Percentiles rank a stretch among this genome's conserved stretches.
phyloP scores from a whole-genome alignment of 2,888 invertebrate genomes.

The Halictus ligatus region DNA sequence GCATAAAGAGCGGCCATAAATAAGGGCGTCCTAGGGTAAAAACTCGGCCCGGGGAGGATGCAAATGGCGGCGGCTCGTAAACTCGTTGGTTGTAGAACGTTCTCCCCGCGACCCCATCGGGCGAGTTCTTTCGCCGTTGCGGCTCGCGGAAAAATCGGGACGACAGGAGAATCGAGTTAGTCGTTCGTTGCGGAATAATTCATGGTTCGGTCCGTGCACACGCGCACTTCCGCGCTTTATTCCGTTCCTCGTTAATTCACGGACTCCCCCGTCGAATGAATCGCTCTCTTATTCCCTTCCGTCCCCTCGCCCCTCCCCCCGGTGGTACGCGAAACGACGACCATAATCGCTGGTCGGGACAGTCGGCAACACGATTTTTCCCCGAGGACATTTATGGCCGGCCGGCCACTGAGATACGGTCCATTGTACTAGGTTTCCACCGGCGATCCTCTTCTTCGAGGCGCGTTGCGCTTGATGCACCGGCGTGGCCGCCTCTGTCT shows the following conservation, averaged over 20 bases:
- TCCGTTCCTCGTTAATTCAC: slow-evolving; percentile 70
- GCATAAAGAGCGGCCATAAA: background rate
- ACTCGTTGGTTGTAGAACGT: slow-evolving; percentile 4
- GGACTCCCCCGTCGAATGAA: slow-evolving; percentile 54
- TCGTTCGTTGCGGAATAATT: slow-evolving; percentile 63
- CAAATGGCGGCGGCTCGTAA: background rate
- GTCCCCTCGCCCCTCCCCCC: slow-evolving; percentile 7
- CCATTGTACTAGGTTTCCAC: slow-evolving; percentile 71
- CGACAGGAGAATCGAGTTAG: slow-evolving; percentile 70
- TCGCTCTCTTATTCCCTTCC: slow-evolving; percentile 46
- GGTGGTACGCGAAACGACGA: slow-evolving; percentile 47
- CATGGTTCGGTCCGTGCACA: slow-evolving; percentile 58
- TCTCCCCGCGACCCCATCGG: slow-evolving; percentile 24
- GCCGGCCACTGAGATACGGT: slow-evolving; percentile 72
- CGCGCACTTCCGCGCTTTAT: slow-evolving; percentile 72
- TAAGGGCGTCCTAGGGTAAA: background rate
- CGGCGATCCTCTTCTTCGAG: background rate
- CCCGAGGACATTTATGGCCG: slow-evolving; percentile 70
- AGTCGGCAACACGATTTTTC: slow-evolving; percentile 53
- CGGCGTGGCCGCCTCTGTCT: slow-evolving; percentile 22
- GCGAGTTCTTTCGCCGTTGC: slow-evolving; percentile 9
- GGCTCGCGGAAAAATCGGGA: slow-evolving; percentile 47
- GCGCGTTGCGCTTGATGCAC: slow-evolving; percentile 31
- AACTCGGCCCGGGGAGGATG: slow-evolving; percentile 3
- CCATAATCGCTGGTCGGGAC: slow-evolving; percentile 54